Evolutionary conservation across 1,140 invertebrate genomes (phyloP).

Genomic region (Pissodes strobi): DNA sequence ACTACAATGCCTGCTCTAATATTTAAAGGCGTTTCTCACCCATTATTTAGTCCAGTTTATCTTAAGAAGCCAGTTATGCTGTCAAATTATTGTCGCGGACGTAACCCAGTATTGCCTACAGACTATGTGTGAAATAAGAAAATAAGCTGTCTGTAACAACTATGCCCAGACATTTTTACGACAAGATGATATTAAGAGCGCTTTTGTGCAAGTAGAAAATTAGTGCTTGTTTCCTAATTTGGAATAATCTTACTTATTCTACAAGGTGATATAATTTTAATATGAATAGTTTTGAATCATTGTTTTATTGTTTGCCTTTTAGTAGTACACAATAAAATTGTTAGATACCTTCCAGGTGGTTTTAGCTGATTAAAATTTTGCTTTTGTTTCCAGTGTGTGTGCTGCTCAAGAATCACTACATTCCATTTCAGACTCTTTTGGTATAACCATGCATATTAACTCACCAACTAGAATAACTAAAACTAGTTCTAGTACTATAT

Average conservation of each 20-base stretch:
- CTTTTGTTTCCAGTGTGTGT: too few species aligned
- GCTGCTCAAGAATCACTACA: too few species aligned
- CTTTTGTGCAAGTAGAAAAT: background rate
- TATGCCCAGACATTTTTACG: background rate
- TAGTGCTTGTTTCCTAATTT: slow-evolving; percentile 14
- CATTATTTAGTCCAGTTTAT: slow-evolving; percentile 14
- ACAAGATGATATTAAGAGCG: background rate
- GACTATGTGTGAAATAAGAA: background rate
- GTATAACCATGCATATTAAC: too few species aligned
- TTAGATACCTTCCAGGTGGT: too few species aligned
- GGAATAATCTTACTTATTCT: background rate
- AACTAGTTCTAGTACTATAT: too few species aligned
- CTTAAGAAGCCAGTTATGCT: slow-evolving; percentile 12
- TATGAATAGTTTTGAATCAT: too few species aligned
- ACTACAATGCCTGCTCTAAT: slow-evolving; percentile 15
- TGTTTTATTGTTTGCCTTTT: too few species aligned
- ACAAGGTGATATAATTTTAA: too few species aligned
- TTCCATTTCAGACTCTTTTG: too few species aligned
- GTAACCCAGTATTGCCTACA: background rate
- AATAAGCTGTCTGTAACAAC: background rate
- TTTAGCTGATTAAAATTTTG: too few species aligned
- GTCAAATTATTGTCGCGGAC: slow-evolving; percentile 16
- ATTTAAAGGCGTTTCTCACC: slow-evolving; percentile 15
- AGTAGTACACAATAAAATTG: too few species aligned
- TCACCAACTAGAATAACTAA: too few species aligned